Evolutionary conservation across 2,113 vertebrate genomes (phyloP).

Genomic region (Festucalex cinctus): DNA sequence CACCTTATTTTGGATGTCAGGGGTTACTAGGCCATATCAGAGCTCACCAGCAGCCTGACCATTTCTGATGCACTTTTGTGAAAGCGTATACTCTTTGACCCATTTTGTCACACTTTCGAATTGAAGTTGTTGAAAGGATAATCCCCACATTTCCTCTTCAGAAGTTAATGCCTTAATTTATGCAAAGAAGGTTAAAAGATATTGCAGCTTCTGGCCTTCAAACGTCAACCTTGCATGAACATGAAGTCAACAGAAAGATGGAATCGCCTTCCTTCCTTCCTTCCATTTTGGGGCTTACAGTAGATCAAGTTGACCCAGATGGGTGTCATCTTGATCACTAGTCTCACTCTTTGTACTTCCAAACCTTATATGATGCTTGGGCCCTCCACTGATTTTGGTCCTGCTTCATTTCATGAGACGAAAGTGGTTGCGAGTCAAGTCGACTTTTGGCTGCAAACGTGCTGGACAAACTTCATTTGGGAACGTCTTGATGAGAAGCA

Average conservation of each 20-base stretch:
- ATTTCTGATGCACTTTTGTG: slow-evolving; percentile 2
- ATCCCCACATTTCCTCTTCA: neutral
- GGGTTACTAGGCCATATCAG: slow-evolving; percentile 21
- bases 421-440: slow-evolving; percentile 29
- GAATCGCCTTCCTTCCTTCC: slow-evolving; percentile 16
- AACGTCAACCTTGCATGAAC: slow-evolving; percentile 24
- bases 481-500: slow-evolving; percentile 25
- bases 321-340: slow-evolving; percentile 23
- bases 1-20: slow-evolving; percentile 16
- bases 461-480: slow-evolving; percentile 32
- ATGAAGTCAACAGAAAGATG: neutral
- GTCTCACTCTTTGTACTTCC: slow-evolving; percentile 17
- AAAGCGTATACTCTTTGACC: slow-evolving; percentile 19
- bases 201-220: slow-evolving; percentile 26
- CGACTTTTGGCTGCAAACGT: slow-evolving; percentile 18
- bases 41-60: slow-evolving; percentile 11
- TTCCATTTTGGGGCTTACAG: slow-evolving; percentile 46
- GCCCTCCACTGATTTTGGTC: slow-evolving; percentile 13
- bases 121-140: neutral
- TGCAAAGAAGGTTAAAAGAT: slow-evolving; percentile 1
- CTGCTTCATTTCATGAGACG: slow-evolving; percentile 41
- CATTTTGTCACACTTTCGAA: slow-evolving; percentile 6
- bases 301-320: slow-evolving; percentile 39
- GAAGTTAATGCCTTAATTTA: slow-evolving; percentile 4
- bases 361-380: slow-evolving; percentile 42